Evolutionary conservation across 2,888 invertebrate species (phyloP).

Genomic region (Lottia gigantea): DNA sequence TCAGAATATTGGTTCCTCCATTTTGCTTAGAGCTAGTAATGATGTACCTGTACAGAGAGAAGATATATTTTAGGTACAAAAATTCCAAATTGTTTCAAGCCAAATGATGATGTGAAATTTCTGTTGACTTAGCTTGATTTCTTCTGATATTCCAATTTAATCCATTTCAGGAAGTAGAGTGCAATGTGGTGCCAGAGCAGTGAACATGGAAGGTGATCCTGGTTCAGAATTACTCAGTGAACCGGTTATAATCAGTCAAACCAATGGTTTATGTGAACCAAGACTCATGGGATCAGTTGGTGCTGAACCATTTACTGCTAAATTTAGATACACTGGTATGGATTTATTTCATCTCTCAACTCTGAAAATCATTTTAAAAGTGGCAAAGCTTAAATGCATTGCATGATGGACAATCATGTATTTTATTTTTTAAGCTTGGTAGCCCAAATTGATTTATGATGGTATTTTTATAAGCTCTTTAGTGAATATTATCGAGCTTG

Average conservation of each 20-base stretch:
- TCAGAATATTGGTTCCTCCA: too few relatives aligned
- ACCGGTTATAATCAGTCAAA: slow-evolving; percentile 48
- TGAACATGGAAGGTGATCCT: slow-evolving; percentile 62
- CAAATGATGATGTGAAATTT: too few relatives aligned
- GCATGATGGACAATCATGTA: too few relatives aligned
- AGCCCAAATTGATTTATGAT: too few relatives aligned
- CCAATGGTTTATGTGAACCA: slow-evolving; percentile 61
- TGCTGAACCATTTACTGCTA: slow-evolving; percentile 66
- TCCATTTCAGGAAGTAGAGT: slow-evolving; percentile 60
- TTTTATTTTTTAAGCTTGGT: too few relatives aligned
- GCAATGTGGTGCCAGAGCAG: slow-evolving; percentile 64
- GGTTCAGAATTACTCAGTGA: slow-evolving; percentile 62
- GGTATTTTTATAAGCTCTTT: too few relatives aligned
- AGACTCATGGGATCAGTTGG: slow-evolving; percentile 54
- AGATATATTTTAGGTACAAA: slow-evolving; percentile 7
- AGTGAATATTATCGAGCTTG: too few relatives aligned
- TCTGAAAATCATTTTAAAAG: too few relatives aligned
- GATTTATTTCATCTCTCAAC: background rate
- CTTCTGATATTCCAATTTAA: background rate
- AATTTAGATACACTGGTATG: slow-evolving; percentile 65
- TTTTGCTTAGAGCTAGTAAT: too few relatives aligned
- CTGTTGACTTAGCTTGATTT: too few relatives aligned
- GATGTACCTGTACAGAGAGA: background rate
- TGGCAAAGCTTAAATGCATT: too few relatives aligned
- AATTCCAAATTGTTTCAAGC: too few relatives aligned